Evolutionary conservation across 2,797 vertebrate genomes (phyloP).

Genomic region (Pantherophis alleghaniensis): DNA sequence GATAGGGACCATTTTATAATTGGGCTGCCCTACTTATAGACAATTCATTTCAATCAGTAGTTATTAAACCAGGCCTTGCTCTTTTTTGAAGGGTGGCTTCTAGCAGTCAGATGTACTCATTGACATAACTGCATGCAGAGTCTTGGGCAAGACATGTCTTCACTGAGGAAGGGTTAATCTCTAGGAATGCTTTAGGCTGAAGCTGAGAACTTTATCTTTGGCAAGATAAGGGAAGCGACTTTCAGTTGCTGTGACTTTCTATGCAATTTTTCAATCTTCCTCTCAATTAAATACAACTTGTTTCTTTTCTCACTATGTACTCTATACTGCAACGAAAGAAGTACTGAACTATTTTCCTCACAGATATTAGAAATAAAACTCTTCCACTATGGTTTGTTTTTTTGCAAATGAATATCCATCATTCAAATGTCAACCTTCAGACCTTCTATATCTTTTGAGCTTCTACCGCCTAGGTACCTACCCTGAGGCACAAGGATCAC

Average conservation of each 20-base stretch:
- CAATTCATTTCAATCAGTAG: not conserved
- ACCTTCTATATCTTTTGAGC: not conserved
- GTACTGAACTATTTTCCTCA: conserved; percentile 5
- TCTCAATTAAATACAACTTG: not conserved
- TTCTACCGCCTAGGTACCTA: not conserved
- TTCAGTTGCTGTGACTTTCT: not conserved
- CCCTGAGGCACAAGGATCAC: not conserved
- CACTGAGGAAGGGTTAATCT: not conserved
- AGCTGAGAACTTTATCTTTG: not conserved
- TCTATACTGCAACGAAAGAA: not conserved
- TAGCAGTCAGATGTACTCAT: not conserved
- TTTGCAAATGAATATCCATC: conserved; percentile 1
- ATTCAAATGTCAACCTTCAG: not conserved
- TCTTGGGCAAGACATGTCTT: not conserved
- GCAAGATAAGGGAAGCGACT: not conserved
- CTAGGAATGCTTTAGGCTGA: not conserved
- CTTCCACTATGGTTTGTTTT: not conserved
- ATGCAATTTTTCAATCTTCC: not conserved
- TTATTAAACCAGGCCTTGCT: not conserved
- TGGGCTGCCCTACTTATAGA: not conserved
- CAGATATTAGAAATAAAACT: not conserved
- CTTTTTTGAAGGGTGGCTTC: not conserved
- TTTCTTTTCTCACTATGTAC: not conserved
- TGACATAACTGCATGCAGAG: not conserved
- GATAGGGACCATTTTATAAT: not conserved